Evolutionary conservation across 2,888 invertebrate species (phyloP).

Genomic region (Diarsia brunnea): DNA sequence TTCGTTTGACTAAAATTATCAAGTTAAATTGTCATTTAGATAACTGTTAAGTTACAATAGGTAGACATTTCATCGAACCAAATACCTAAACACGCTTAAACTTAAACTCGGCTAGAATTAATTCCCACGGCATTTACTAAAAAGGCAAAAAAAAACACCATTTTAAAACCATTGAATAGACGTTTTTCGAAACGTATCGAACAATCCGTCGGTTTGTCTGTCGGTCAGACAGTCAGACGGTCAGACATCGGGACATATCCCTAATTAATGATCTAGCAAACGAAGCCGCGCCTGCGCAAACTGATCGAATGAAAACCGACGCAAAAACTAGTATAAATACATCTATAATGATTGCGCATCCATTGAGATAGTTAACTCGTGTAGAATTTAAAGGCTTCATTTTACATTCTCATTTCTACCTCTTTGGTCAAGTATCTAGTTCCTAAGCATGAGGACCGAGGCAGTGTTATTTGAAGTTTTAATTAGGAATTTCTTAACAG

Average conservation of each 20-base stretch:
- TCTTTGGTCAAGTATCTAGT: background rate
- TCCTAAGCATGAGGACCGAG: background rate
- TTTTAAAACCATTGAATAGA: conserved; percentile 59
- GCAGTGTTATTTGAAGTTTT: background rate
- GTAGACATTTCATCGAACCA: background rate
- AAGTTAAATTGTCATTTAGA: background rate
- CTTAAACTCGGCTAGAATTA: conserved; percentile 33
- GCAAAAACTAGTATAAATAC: conserved; percentile 80
- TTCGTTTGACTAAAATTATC: too few species aligned
- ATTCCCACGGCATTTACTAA: conserved; percentile 54
- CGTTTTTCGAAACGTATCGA: conserved; percentile 59
- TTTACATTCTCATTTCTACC: too few species aligned
- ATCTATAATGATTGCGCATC: conserved; percentile 70
- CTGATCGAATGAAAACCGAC: conserved; percentile 76
- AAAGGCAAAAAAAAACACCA: conserved; percentile 23
- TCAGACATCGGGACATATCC: conserved; percentile 74
- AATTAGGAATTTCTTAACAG: background rate
- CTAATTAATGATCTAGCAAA: conserved; percentile 86
- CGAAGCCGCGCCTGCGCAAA: conserved; percentile 74
- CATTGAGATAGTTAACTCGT: conserved; percentile 55
- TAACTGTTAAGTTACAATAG: background rate
- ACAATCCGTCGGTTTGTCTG: conserved; percentile 67
- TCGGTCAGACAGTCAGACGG: conserved; percentile 71
- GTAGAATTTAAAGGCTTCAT: background rate
- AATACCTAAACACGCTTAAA: conserved; percentile 11